Evolutionary conservation across 2,888 invertebrate genomes (phyloP).

Genomic region (Ligdia adustata): DNA sequence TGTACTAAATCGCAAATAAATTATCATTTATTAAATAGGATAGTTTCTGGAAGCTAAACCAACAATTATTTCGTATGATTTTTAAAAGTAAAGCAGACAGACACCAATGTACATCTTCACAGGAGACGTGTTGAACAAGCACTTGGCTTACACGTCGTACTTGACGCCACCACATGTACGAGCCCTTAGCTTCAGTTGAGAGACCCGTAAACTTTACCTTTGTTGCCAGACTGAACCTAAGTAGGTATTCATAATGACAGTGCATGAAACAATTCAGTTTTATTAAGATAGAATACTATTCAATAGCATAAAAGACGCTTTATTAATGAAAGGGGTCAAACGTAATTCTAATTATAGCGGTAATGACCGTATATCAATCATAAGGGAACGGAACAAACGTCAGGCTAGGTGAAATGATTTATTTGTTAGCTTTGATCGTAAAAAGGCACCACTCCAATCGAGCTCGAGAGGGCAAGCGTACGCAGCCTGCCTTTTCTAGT

Average conservation of each 20-base stretch:
- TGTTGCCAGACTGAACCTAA: constrained; percentile 45
- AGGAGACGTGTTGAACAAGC: constrained; percentile 77
- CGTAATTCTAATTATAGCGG: constrained; percentile 25
- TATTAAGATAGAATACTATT: constrained; percentile 23
- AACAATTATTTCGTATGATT: too few species aligned
- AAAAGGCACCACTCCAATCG: constrained; percentile 66
- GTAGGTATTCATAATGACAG: constrained; percentile 34
- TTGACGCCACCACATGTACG: constrained; percentile 62
- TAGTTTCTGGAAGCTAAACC: too few species aligned
- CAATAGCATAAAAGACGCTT: constrained; percentile 5
- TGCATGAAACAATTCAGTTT: constrained; percentile 19
- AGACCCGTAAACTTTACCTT: constrained; percentile 53
- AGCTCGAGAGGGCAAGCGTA: constrained; percentile 54
- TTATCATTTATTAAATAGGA: too few species aligned
- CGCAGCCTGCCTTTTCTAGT: constrained; percentile 48
- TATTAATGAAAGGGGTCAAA: constrained; percentile 24
- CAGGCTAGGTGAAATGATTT: constrained; percentile 59
- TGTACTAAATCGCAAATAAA: too few species aligned
- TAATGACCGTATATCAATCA: constrained; percentile 31
- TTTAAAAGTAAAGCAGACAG: constrained; percentile 1
- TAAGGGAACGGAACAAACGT: constrained; percentile 40
- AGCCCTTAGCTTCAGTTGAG: constrained; percentile 48
- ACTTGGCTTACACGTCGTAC: constrained; percentile 54
- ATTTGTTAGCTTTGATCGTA: constrained; percentile 58
- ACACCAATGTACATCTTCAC: constrained; percentile 13